phyloP scores from a whole-genome alignment of 2,113 vertebrate species.

The Tragelaphus imberbis region DNA sequence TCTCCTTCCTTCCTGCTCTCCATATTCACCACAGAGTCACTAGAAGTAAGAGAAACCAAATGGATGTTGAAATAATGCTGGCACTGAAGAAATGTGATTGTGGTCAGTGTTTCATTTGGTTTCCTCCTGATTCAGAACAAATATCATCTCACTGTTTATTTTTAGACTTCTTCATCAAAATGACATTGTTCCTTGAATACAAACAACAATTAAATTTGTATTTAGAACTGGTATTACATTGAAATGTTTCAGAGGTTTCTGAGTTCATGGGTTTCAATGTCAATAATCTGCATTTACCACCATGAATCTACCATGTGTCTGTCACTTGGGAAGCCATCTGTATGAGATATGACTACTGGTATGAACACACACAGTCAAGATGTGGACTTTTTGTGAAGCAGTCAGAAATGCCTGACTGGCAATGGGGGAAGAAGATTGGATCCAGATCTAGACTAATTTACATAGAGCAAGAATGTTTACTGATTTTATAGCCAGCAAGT shows the following conservation, averaged over 20 bases:
- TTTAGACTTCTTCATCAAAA: conserved; percentile 8
- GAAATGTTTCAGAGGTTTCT: not conserved
- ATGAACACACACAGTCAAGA: fast-evolving
- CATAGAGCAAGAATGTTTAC: not conserved
- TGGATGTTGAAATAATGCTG: not conserved
- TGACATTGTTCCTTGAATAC: not conserved
- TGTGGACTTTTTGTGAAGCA: not conserved
- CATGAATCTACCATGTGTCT: not conserved
- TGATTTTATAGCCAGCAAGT: fast-evolving
- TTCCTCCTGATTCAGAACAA: not conserved
- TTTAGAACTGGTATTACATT: not conserved
- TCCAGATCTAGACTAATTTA: not conserved
- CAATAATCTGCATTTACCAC: not conserved
- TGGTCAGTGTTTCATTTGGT: not conserved
- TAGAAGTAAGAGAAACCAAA: not conserved
- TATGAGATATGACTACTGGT: not conserved
- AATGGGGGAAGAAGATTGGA: not conserved
- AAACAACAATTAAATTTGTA: not conserved
- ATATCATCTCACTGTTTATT: not conserved
- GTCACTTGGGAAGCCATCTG: not conserved
- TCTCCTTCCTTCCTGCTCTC: not conserved
- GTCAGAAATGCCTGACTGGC: not conserved
- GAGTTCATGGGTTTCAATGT: not conserved
- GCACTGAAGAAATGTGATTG: fast-evolving
- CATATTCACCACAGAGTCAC: not conserved